phyloP scores from a whole-genome alignment of 2,888 invertebrate species.

The Zootermopsis nevadensis region DNA sequence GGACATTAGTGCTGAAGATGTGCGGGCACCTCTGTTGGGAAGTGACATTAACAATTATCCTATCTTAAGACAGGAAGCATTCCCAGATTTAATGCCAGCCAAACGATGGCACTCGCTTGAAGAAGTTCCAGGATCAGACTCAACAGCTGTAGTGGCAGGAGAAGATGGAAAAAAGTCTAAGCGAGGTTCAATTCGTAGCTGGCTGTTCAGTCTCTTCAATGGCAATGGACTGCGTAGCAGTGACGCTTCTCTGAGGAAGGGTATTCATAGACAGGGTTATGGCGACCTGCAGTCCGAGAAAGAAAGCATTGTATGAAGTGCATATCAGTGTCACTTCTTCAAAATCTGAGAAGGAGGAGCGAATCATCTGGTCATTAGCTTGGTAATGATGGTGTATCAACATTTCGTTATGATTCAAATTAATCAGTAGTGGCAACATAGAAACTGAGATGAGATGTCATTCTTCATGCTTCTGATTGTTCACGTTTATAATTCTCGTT shows the following conservation, averaged over 20 bases:
- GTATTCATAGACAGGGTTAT: constrained; percentile 63
- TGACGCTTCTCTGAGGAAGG: constrained; percentile 69
- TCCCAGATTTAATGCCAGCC: constrained; percentile 63
- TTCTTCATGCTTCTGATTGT: no score
- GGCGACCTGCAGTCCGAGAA: constrained; percentile 69
- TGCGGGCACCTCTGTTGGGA: constrained; percentile 66
- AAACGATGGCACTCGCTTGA: constrained; percentile 86
- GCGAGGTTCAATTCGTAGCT: constrained; percentile 75
- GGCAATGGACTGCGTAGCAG: constrained; percentile 77
- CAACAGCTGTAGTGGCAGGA: constrained; percentile 57
- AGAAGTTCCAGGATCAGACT: constrained; percentile 65
- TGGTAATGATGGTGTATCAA: no score
- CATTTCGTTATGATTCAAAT: no score
- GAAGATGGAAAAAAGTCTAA: constrained; percentile 68
- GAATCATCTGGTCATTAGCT: no score
- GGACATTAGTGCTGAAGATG: constrained; percentile 59
- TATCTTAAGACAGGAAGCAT: constrained; percentile 45
- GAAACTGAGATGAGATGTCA: no score
- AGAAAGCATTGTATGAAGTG: constrained; percentile 70
- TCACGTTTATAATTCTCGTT: no score
- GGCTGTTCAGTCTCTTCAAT: constrained; percentile 81
- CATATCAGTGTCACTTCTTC: no score
- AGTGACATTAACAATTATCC: constrained; percentile 58
- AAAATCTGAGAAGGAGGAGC: no score
- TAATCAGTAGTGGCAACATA: no score